phyloP scores from a whole-genome alignment of 2,888 invertebrate genomes.

The Cryptus viduatorius region DNA sequence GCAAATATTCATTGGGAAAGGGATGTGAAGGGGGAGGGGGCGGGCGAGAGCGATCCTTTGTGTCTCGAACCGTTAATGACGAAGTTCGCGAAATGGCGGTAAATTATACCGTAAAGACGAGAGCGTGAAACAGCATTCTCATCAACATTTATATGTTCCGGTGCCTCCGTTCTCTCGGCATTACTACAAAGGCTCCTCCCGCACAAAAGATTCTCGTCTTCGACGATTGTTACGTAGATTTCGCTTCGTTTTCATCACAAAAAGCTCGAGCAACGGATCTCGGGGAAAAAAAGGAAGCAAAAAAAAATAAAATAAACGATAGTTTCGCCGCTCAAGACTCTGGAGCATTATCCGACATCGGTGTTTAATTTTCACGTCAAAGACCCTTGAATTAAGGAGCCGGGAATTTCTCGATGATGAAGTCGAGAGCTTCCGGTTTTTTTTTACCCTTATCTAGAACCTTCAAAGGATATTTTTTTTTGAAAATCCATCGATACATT shows the following conservation, averaged over 20 bases:
- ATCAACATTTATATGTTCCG: constrained; percentile 47
- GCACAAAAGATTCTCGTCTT: constrained; percentile 35
- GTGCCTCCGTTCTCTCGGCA: constrained; percentile 16
- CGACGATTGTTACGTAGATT: constrained; percentile 40
- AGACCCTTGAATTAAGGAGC: constrained; percentile 13
- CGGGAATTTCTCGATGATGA: neutral
- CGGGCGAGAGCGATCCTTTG: neutral
- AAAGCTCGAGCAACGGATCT: constrained; percentile 4
- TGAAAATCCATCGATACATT: neutral
- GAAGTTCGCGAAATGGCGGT: constrained; percentile 38
- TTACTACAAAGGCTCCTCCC: constrained; percentile 34
- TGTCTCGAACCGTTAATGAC: constrained; percentile 41
- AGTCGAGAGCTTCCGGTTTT: neutral
- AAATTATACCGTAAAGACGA: constrained; percentile 31
- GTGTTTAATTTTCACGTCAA: constrained; percentile 38
- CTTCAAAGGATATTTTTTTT: neutral
- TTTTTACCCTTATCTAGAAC: neutral
- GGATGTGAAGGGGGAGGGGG: no score
- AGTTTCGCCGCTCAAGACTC: neutral
- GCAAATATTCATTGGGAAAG: neutral
- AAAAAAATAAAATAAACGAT: neutral
- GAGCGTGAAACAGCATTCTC: constrained; percentile 32
- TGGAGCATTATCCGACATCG: constrained; percentile 5
- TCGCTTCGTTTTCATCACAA: constrained; percentile 8
- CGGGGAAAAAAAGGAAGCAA: neutral